Conservation (phyloP, 2,113 vertebrate genomes). For the Hemiscyllium ocellatum region DNA sequence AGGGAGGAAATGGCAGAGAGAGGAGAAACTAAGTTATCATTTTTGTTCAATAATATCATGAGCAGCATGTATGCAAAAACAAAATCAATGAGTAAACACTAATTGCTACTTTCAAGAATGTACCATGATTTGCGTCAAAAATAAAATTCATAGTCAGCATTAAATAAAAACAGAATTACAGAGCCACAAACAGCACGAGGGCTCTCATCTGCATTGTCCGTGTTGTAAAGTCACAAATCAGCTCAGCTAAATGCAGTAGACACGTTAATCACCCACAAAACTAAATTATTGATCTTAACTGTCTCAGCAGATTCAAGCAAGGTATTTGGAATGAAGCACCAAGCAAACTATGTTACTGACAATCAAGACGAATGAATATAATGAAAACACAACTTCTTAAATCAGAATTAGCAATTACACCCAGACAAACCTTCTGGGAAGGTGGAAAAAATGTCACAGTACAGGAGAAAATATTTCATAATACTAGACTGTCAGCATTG, state of each 20-base stretch:
- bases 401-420: not conserved
- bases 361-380: not conserved
- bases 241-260: not conserved
- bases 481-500: not conserved
- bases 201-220: too few species aligned
- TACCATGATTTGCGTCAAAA: not conserved
- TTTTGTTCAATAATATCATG: not conserved
- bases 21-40: not conserved
- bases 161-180: not conserved
- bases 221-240: not conserved
- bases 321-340: not conserved
- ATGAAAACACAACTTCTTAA: not conserved
- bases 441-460: too few species aligned
- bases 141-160: not conserved
- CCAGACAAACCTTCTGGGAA: not conserved
- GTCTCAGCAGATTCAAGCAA: not conserved
- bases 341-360: not conserved
- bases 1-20: not conserved
- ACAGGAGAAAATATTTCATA: not conserved
- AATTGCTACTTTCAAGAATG: not conserved
- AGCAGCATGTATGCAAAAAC: not conserved
- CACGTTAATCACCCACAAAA: not conserved
- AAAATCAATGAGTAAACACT: not conserved
- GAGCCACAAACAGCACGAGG: not conserved
- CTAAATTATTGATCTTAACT: not conserved